Evolutionary conservation across 2,888 invertebrate species (phyloP), one percentile per base, ranked within the genome.

Genomic region (Tuta absoluta): DNA sequence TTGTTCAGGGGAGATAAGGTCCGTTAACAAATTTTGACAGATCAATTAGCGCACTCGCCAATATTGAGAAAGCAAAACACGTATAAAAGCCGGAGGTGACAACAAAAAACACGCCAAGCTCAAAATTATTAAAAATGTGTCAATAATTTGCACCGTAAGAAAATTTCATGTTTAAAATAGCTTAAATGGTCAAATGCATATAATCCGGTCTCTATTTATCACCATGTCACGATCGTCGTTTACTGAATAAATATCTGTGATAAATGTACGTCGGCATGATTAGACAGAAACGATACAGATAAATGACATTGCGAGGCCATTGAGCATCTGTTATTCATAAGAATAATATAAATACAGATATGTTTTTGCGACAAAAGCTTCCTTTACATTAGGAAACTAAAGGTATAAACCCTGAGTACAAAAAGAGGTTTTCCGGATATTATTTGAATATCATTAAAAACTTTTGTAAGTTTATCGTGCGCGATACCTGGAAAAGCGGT

Each of bases 291-390:
- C 74, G 85, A 86, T 86, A 82, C 76, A 82, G 86, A 86, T 75
- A 84, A 86, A 86, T 80, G 80, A 78, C 77, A 75, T 73, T 70
- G 76, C 71, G 72, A 76, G 80, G 76, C 75, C 73, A 75, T 72
- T 71, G 76, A 82, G 82, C 83, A 85, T 84, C 82, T 85, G 85
- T 82, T 83, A 84, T 84, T 82, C 79, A 77, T 77, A 80, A 79
- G 81, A 85, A 84, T 82, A 81, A 82, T 80, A 84, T 81, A 83
- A 84, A 84, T 82, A 84, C 72, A 70, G 67, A 68, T 8, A 72
- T 75, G 78, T 80, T 82, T 81, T 81, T 79, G 78, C 72, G 72
- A 72, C 76, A 71, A 71, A 73, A 73, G 71, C 68, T 71, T 69
- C 65, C 65, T 70, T 63, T 67, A 73, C 71, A 78, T 77, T 72